Evolutionary conservation across 2,113 vertebrate species (phyloP).

Genomic region (Thamnophis sirtalis): DNA sequence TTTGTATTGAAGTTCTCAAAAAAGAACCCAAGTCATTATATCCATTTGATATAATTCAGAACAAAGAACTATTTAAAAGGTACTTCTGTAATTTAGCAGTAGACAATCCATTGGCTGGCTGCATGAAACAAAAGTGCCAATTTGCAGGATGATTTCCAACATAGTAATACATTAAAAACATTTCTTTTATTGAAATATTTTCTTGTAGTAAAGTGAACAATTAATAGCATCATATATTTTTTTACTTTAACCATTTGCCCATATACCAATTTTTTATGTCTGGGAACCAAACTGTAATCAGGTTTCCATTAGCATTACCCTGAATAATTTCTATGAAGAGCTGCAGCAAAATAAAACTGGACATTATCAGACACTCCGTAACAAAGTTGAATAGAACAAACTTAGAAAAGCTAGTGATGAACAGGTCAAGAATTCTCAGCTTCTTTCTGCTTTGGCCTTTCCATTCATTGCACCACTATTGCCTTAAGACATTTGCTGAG

Average conservation of each 20-base stretch:
- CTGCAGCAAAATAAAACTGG: slow-evolving; percentile 32
- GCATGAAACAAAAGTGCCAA: neutral
- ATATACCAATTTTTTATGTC: slow-evolving; percentile 56
- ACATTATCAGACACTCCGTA: slow-evolving; percentile 50
- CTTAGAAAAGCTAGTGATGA: slow-evolving; percentile 49
- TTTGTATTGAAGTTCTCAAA: neutral
- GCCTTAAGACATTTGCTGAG: slow-evolving; percentile 27
- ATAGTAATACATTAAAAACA: neutral
- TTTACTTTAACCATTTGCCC: slow-evolving; percentile 62
- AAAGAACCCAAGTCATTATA: neutral
- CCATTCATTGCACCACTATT: neutral
- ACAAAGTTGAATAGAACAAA: slow-evolving; percentile 37
- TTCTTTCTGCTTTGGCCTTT: slow-evolving; percentile 12
- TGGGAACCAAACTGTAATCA: slow-evolving; percentile 59
- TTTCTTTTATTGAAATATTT: slow-evolving; percentile 34
- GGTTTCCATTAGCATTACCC: slow-evolving; percentile 33
- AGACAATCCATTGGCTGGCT: neutral
- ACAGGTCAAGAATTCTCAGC: slow-evolving; percentile 30
- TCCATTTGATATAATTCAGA: neutral
- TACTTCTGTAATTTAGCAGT: neutral
- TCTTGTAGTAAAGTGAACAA: slow-evolving; percentile 36
- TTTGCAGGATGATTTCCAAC: neutral
- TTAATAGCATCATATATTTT: slow-evolving; percentile 45
- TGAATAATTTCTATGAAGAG: neutral
- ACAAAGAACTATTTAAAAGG: neutral